These are phyloP conservation scores for Chanos chanos DNA, from an alignment of 2,797 vertebrate species.

Conservation along the genomic window DNA sequence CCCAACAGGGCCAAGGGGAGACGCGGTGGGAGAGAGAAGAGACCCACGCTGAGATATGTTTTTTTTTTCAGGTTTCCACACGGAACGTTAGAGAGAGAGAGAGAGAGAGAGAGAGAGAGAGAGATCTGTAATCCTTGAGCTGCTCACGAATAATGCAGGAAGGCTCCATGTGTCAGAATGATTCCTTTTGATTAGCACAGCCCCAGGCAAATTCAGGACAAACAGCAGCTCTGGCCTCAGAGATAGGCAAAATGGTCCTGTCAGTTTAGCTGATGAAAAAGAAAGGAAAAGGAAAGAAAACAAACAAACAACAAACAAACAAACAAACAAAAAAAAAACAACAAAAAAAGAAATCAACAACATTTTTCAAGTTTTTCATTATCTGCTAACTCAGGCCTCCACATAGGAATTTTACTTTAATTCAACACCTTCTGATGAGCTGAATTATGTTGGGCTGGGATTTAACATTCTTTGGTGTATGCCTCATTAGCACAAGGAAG, in stretches of 20 bases:
- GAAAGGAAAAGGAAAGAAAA: not conserved
- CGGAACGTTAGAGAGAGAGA: not conserved
- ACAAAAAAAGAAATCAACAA: not conserved
- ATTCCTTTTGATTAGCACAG: constrained; percentile 42
- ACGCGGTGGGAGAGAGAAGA: too few species aligned
- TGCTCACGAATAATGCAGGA: constrained; percentile 29
- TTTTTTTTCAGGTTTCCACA: too few species aligned
- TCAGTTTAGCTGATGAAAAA: constrained; percentile 3
- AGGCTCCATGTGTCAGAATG: constrained; percentile 46
- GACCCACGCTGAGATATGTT: too few species aligned
- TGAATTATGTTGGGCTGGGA: not conserved
- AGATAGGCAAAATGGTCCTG: constrained; percentile 6
- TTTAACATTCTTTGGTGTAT: not conserved
- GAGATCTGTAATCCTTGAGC: constrained; percentile 39
- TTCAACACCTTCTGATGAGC: constrained; percentile 11
- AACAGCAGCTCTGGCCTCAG: constrained; percentile 5
- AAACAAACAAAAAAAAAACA: not conserved
- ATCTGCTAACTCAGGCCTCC: constrained; percentile 13
- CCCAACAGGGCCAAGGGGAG: too few species aligned
- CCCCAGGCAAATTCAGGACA: constrained; percentile 44
- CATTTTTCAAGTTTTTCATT: constrained; percentile 15
- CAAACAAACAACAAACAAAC: not conserved
- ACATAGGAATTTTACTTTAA: constrained; percentile 4
- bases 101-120: constrained; percentile 13
- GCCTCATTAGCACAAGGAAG: not conserved